Conservation (phyloP, 1,140 invertebrate genomes). For the Amyelois transitella region DNA sequence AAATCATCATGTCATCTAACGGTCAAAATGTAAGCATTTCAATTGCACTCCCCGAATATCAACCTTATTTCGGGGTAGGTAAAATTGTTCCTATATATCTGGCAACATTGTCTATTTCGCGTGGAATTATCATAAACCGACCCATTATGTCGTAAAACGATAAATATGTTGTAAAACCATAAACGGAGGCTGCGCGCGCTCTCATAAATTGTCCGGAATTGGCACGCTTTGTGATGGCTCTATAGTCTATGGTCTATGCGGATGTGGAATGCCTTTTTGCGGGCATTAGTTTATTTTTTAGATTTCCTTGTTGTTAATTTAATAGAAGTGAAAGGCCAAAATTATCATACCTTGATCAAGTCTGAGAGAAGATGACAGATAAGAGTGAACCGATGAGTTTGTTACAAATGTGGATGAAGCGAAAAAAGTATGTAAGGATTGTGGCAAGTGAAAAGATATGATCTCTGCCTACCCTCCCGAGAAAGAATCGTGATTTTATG, state of each 20-base stretch:
- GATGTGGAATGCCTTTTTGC: too few species aligned
- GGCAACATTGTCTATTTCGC: not conserved
- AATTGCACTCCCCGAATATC: not conserved
- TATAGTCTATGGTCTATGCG: constrained; percentile 1
- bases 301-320: too few species aligned
- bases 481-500: too few species aligned
- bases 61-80: not conserved
- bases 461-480: too few species aligned
- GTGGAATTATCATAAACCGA: constrained; percentile 52
- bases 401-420: too few species aligned
- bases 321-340: too few species aligned
- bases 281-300: too few species aligned
- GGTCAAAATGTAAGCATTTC: not conserved
- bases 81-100: not conserved
- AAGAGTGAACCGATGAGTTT: too few species aligned
- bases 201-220: constrained; percentile 59
- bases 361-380: too few species aligned
- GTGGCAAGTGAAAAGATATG: too few species aligned
- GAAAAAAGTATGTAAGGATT: too few species aligned
- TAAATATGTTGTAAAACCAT: constrained; percentile 71
- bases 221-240: constrained; percentile 53
- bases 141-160: constrained; percentile 58
- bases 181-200: constrained; percentile 54
- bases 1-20: not conserved
- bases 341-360: too few species aligned